Evolutionary conservation across 2,797 vertebrate species (phyloP).

Genomic region (Rhinophrynus dorsalis): DNA sequence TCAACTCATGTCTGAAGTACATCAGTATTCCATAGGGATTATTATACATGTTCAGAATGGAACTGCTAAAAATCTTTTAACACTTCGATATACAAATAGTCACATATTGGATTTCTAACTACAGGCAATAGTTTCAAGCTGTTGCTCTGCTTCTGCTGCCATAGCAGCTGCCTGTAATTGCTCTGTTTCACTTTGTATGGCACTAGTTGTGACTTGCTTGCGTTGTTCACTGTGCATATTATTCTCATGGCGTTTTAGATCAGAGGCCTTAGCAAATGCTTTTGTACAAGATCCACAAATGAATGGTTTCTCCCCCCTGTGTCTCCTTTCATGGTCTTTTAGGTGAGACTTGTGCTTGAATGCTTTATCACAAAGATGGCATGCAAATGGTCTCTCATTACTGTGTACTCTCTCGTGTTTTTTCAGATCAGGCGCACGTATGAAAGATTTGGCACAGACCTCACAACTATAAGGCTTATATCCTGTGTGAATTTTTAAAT

Average conservation of each 20-base stretch:
- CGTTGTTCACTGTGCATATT: slow-evolving; percentile 93
- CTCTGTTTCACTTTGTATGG: slow-evolving; percentile 92
- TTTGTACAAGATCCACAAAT: slow-evolving; percentile 96
- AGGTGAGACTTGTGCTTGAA: slow-evolving; percentile 99
- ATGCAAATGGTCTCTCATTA: slow-evolving; percentile 94
- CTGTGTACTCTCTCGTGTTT: slow-evolving; percentile 96
- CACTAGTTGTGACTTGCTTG: slow-evolving; percentile 87
- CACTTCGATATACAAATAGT: neutral
- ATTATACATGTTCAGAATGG: neutral
- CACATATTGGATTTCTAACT: slow-evolving; percentile 59
- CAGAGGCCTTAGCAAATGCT: slow-evolving; percentile 97
- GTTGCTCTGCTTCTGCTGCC: slow-evolving; percentile 93
- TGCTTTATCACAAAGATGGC: slow-evolving; percentile 97
- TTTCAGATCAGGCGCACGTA: slow-evolving; percentile 93
- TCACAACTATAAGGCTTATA: slow-evolving; percentile 97
- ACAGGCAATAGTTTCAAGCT: slow-evolving; percentile 87
- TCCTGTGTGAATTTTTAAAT: slow-evolving; percentile 96
- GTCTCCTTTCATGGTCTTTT: slow-evolving; percentile 95
- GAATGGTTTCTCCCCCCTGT: slow-evolving; percentile 95
- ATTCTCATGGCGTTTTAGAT: slow-evolving; percentile 96
- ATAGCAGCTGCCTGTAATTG: slow-evolving; percentile 94
- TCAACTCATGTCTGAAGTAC: no score
- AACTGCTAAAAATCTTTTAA: neutral
- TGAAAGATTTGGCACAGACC: slow-evolving; percentile 96
- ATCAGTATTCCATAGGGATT: no score